phyloP scores from a whole-genome alignment of 2,888 invertebrate genomes.

The Epinotia bilunana region DNA sequence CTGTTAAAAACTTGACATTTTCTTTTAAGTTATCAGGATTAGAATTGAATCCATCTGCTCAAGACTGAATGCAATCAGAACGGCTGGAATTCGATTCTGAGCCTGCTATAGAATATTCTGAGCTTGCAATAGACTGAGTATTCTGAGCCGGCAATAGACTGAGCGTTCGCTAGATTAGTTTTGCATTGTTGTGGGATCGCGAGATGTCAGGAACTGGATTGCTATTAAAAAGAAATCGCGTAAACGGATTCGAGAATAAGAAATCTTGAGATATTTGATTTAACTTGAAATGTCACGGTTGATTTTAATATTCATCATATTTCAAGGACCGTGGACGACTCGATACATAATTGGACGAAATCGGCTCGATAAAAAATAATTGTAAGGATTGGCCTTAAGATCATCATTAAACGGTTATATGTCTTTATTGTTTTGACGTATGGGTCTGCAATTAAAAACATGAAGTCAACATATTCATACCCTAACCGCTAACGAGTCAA shows the following conservation, averaged over 20 bases:
- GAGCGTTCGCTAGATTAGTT: slow-evolving; percentile 39
- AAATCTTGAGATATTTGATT: no score
- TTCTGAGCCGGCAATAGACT: slow-evolving; percentile 10
- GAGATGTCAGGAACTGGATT: slow-evolving; percentile 3
- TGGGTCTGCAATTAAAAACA: no score
- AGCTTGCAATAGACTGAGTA: slow-evolving; percentile 7
- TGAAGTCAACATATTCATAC: no score
- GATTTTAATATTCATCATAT: no score
- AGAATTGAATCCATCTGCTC: slow-evolving; percentile 32
- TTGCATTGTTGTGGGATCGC: slow-evolving; percentile 36
- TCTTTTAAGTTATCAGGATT: background rate
- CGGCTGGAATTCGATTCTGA: slow-evolving; percentile 31
- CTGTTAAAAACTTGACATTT: background rate
- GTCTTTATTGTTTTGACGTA: no score
- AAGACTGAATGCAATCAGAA: slow-evolving; percentile 33
- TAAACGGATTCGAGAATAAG: slow-evolving; percentile 3
- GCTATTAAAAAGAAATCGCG: slow-evolving; percentile 10
- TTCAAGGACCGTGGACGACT: no score
- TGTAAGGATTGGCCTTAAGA: no score
- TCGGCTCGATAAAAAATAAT: no score
- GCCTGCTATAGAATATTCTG: slow-evolving; percentile 17
- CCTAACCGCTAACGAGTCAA: no score
- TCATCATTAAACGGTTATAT: no score
- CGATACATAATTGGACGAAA: no score
- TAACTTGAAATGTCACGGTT: no score